Evolutionary conservation across 2,113 vertebrate genomes (phyloP).

Genomic region (Amphiprion percula): DNA sequence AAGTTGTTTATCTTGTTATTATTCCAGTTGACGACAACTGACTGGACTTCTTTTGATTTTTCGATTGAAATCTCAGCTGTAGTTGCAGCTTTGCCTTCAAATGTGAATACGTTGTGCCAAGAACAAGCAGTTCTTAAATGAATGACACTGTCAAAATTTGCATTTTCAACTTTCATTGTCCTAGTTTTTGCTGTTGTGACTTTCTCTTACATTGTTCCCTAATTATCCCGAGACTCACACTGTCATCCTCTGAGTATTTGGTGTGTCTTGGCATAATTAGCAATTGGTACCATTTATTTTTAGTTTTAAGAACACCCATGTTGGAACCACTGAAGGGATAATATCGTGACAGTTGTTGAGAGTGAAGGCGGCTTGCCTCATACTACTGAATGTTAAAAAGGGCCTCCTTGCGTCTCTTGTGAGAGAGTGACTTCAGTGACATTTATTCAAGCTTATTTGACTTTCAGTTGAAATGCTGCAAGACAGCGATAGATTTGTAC

Average conservation of each 20-base stretch:
- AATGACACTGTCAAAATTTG: no score
- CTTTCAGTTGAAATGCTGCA: conserved; percentile 21
- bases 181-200: no score
- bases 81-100: no score
- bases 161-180: no score
- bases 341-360: background rate
- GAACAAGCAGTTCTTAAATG: no score
- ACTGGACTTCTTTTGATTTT: no score
- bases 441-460: conserved; percentile 58
- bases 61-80: no score
- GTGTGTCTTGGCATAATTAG: conserved; percentile 2
- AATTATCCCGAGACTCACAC: no score
- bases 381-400: conserved; percentile 33
- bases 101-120: no score
- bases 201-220: no score
- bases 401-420: conserved; percentile 18
- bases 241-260: background rate
- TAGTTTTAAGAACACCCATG: conserved; percentile 17
- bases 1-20: no score
- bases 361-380: conserved; percentile 11
- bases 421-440: conserved; percentile 28
- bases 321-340: background rate
- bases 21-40: no score
- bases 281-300: conserved; percentile 39
- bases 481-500: conserved; percentile 40